These are phyloP conservation scores for Hyles euphorbiae DNA, from an alignment of 1,140 invertebrate genomes.

Conservation along the genomic window DNA sequence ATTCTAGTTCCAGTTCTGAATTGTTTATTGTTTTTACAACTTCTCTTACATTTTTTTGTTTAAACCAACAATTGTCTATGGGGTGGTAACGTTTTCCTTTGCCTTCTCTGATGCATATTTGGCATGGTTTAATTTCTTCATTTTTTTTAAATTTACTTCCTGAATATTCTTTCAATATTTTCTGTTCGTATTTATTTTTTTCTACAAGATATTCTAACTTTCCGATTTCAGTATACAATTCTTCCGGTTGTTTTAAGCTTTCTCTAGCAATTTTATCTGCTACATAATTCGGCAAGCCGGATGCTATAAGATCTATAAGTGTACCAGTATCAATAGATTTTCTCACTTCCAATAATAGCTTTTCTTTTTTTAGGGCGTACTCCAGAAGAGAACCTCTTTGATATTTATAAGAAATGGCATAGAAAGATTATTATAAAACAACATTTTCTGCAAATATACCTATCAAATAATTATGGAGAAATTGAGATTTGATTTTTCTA, in stretches of 20 bases:
- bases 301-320: constrained; percentile 32
- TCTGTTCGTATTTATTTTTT: constrained; percentile 26
- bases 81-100: constrained; percentile 29
- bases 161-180: constrained; percentile 15
- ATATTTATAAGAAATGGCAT: no score
- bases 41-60: constrained; percentile 14
- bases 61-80: constrained; percentile 31
- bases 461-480: no score
- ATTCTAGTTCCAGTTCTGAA: constrained; percentile 27
- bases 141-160: constrained; percentile 17
- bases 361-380: constrained; percentile 30
- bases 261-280: constrained; percentile 31
- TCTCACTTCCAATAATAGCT: constrained; percentile 31
- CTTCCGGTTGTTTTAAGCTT: constrained; percentile 27
- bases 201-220: constrained; percentile 30
- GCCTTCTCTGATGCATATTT: constrained; percentile 26
- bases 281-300: constrained; percentile 26
- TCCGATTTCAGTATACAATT: constrained; percentile 30
- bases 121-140: constrained; percentile 25
- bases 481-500: no score
- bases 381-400: constrained; percentile 33
- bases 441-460: no score
- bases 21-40: constrained; percentile 22
- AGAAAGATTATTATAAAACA: no score
- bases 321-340: constrained; percentile 27